Evolutionary conservation across 37 sponge, comb jelly and placozoan genomes (phyloP).

Genomic region (Chondrilla cf. caribensis): DNA sequence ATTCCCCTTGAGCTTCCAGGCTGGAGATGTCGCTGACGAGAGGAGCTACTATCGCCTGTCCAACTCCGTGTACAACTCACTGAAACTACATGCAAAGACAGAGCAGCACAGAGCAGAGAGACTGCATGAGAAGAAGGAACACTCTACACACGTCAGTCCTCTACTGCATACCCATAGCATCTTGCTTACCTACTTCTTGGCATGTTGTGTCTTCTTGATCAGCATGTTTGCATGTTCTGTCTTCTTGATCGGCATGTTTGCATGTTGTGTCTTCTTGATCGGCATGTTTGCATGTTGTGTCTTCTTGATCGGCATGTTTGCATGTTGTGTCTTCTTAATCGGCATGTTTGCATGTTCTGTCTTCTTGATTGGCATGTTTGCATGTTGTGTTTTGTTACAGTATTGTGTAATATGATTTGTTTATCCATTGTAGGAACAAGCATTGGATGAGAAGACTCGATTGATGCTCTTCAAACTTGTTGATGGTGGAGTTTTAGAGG

Average conservation of each 20-base stretch:
- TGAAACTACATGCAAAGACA: slow-evolving; percentile 69
- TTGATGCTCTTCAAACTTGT: slow-evolving; percentile 90
- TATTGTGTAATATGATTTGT: background rate
- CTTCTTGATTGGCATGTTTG: no score
- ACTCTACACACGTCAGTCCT: slow-evolving; percentile 62
- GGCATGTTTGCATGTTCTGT: no score
- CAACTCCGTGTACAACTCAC: slow-evolving; percentile 77
- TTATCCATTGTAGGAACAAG: slow-evolving; percentile 51
- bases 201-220: no score
- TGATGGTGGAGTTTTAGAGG: slow-evolving; percentile 65
- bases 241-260: no score
- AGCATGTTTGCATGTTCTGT: no score
- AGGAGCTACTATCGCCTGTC: slow-evolving; percentile 63
- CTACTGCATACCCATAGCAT: background rate
- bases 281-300: no score
- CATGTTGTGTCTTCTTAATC: no score
- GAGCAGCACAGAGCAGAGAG: slow-evolving; percentile 65
- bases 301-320: no score
- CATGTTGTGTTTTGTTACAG: background rate
- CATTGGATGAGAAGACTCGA: slow-evolving; percentile 85
- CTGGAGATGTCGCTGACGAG: slow-evolving; percentile 67
- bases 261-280: no score
- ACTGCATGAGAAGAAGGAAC: slow-evolving; percentile 88
- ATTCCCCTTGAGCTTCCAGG: slow-evolving; percentile 76
- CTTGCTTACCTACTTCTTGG: no score